Evolutionary conservation across 1,140 invertebrate genomes (phyloP).

Genomic region (Drosophila sechellia): DNA sequence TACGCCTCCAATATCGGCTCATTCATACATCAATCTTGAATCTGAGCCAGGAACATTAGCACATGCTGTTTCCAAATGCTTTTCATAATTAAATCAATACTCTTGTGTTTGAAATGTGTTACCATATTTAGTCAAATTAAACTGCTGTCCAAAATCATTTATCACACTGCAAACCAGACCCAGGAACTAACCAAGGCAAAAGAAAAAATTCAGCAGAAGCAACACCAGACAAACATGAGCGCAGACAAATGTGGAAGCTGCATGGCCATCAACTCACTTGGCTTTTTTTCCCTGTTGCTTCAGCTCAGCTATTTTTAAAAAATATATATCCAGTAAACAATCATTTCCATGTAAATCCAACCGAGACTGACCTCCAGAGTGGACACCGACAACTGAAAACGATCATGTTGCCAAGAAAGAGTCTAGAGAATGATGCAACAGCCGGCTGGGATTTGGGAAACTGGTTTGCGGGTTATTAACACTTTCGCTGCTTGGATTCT

Average conservation of each 20-base stretch:
- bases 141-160: conserved; percentile 40
- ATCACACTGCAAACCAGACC: conserved; percentile 42
- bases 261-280: conserved; percentile 65
- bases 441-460: conserved; percentile 48
- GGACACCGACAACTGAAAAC: conserved; percentile 10
- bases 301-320: conserved; percentile 42
- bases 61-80: conserved; percentile 11
- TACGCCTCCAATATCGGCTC: neutral
- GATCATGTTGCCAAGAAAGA: conserved; percentile 61
- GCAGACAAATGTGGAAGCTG: conserved; percentile 60
- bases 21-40: conserved; percentile 18
- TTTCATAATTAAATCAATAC: conserved; percentile 38
- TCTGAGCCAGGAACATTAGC: conserved; percentile 15
- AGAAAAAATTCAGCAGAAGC: conserved; percentile 12
- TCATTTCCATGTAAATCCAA: conserved; percentile 77
- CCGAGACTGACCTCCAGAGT: conserved; percentile 65
- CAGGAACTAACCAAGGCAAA: conserved; percentile 47
- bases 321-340: conserved; percentile 52
- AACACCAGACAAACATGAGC: conserved; percentile 40
- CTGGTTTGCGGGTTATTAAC: conserved; percentile 75
- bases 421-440: conserved; percentile 77
- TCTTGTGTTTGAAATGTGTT: conserved; percentile 28
- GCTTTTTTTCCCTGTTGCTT: conserved; percentile 40
- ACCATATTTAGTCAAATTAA: conserved; percentile 49
- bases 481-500: conserved; percentile 77